Evolutionary conservation across 2,113 vertebrate species (phyloP).

Genomic region (Ginglymostoma cirratum): DNA sequence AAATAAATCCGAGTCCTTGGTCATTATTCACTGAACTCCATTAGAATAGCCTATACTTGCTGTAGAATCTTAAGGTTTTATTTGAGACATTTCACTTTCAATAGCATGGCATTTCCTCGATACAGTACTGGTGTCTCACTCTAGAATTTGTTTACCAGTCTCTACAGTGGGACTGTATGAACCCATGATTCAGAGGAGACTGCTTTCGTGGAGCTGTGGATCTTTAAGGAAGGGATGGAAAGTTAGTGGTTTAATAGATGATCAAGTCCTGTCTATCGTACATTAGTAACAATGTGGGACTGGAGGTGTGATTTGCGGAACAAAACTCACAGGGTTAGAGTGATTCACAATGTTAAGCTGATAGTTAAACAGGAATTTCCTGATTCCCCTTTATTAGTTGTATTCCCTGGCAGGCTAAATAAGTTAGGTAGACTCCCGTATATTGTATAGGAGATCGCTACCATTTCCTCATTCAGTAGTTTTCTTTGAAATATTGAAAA

Average conservation of each 20-base stretch:
- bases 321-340: neutral
- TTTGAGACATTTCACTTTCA: neutral
- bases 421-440: neutral
- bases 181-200: neutral
- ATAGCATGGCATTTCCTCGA: neutral
- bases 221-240: neutral
- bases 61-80: neutral
- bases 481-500: neutral
- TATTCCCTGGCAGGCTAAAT: neutral
- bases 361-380: neutral
- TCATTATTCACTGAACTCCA: neutral
- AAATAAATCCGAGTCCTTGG: neutral
- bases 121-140: neutral
- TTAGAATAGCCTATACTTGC: neutral
- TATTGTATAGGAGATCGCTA: neutral
- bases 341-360: neutral
- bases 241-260: neutral
- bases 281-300: neutral
- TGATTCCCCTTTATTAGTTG: neutral
- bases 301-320: neutral
- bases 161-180: neutral
- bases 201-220: too few species aligned
- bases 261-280: neutral
- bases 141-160: neutral
- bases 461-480: neutral